Conservation (phyloP, 2,888 invertebrate genomes). For the Malachius bipustulatus region DNA sequence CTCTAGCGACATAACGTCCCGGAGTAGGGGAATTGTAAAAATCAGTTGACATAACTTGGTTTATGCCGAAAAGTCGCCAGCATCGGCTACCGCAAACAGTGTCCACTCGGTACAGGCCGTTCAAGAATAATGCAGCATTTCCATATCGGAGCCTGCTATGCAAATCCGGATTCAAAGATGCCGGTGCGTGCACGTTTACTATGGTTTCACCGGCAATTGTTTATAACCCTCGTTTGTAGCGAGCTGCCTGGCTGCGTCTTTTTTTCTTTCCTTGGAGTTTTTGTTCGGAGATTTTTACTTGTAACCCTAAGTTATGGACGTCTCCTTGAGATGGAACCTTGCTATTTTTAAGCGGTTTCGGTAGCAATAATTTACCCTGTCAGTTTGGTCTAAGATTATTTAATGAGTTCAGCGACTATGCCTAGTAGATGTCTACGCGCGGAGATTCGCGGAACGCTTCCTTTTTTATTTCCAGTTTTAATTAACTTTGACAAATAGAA, state of each 20-base stretch:
- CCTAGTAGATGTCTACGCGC: too few relatives aligned
- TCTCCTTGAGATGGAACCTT: conserved; percentile 23
- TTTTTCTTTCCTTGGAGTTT: conserved; percentile 31
- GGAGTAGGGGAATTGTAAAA: conserved; percentile 29
- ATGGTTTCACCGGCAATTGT: conserved; percentile 34
- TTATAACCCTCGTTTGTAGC: conserved; percentile 36
- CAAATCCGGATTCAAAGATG: conserved; percentile 36
- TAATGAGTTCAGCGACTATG: conserved; percentile 30
- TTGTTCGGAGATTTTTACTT: conserved; percentile 34
- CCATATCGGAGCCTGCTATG: conserved; percentile 37
- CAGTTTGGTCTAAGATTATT: conserved; percentile 30
- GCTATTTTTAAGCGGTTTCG: conserved; percentile 31
- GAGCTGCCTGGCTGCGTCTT: conserved; percentile 28
- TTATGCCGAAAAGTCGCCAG: conserved; percentile 34
- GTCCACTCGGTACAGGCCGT: conserved; percentile 33
- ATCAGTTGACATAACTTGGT: conserved; percentile 36
- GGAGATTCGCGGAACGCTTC: too few relatives aligned
- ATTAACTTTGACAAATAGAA: too few relatives aligned
- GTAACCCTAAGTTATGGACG: conserved; percentile 33
- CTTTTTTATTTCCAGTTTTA: too few relatives aligned
- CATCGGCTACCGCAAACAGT: conserved; percentile 27
- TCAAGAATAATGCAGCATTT: conserved; percentile 34
- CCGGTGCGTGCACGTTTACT: conserved; percentile 32
- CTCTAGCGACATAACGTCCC: conserved; percentile 18
- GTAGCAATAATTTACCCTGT: conserved; percentile 26